A percentile compares a stretch with the other conserved stretches of the same genome.
Conservation (phyloP, 2,797 vertebrate genomes). For the Danio tinwini region DNA sequence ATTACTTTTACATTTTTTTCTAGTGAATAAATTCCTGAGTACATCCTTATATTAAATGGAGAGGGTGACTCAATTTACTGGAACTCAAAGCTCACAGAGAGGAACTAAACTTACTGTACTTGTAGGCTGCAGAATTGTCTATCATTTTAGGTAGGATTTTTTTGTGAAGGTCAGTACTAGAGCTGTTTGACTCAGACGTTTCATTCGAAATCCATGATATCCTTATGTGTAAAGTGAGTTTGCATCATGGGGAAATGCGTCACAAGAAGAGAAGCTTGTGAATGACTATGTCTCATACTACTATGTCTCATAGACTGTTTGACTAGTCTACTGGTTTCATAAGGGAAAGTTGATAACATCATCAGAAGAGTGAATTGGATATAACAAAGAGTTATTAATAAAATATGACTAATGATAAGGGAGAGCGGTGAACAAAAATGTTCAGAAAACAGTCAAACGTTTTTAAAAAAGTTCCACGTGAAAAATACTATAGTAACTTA, state of each 20-base stretch:
- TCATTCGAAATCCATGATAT: constrained; percentile 32
- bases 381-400: too few species aligned
- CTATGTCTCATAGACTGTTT: too few species aligned
- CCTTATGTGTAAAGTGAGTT: not conserved
- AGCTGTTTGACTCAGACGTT: constrained; percentile 23
- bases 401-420: too few species aligned
- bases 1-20: not conserved
- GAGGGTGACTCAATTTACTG: not conserved
- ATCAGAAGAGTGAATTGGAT: too few species aligned
- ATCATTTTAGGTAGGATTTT: too few species aligned
- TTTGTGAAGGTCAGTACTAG: not conserved
- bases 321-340: not conserved
- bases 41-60: not conserved
- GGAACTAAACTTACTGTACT: not conserved
- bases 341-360: too few species aligned
- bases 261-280: not conserved
- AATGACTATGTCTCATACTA: not conserved
- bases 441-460: too few species aligned
- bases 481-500: too few species aligned
- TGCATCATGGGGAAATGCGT: constrained; percentile 32
- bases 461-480: too few species aligned
- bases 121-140: too few species aligned
- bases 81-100: not conserved
- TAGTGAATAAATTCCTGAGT: not conserved
- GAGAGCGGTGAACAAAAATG: too few species aligned